Conservation (phyloP, 2,797 vertebrate species). For the Enteromius anoplus region DNA sequence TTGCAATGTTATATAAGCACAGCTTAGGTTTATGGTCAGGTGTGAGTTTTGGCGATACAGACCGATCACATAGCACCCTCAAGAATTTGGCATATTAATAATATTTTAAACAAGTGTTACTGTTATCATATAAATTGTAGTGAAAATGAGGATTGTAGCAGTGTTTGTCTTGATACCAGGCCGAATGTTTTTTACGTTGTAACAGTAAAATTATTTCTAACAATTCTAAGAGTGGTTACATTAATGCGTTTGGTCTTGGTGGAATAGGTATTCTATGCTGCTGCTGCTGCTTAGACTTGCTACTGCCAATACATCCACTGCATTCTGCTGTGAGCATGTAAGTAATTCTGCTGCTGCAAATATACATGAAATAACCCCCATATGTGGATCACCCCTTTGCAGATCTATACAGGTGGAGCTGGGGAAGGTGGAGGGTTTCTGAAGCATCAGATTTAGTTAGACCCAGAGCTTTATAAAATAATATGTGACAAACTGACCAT, state of each 20-base stretch:
- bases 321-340: no score
- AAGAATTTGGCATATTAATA: background rate
- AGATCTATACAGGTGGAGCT: no score
- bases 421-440: no score
- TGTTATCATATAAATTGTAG: background rate
- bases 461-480: background rate
- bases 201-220: background rate
- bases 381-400: no score
- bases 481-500: background rate
- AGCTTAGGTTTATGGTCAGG: background rate
- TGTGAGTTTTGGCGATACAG: background rate
- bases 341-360: no score
- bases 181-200: background rate
- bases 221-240: background rate
- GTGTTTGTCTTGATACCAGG: no score
- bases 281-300: no score
- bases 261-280: no score
- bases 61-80: background rate
- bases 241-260: no score
- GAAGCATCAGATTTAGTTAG: no score
- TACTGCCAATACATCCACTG: no score
- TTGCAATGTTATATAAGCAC: background rate
- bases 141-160: background rate
- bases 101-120: background rate
- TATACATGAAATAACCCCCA: no score